These are phyloP conservation scores for Cololabis saira DNA, from an alignment of 2,113 vertebrate genomes.

Conservation along the genomic window DNA sequence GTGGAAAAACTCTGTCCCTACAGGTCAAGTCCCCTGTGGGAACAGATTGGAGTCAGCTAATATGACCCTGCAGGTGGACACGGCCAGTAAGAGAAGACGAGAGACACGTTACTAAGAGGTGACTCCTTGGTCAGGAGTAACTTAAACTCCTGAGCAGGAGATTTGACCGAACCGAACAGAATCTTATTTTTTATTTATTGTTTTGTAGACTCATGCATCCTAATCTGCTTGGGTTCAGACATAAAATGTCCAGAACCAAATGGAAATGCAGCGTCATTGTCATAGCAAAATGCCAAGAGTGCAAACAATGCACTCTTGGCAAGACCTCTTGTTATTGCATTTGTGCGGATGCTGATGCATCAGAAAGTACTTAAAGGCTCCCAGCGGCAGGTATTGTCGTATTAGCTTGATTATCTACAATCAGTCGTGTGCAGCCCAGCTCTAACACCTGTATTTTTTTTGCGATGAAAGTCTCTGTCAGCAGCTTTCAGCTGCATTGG, in stretches of 20 bases:
- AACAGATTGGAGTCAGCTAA: background rate
- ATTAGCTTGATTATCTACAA: too few relatives aligned
- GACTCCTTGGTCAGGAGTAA: slow-evolving; percentile 20
- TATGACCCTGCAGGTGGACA: slow-evolving; percentile 1
- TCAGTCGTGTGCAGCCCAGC: background rate
- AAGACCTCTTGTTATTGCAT: too few relatives aligned
- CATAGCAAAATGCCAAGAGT: too few relatives aligned
- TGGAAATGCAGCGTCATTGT: too few relatives aligned
- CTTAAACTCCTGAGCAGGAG: slow-evolving; percentile 18
- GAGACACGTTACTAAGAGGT: slow-evolving; percentile 15
- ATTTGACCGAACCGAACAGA: background rate
- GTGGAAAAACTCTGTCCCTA: background rate
- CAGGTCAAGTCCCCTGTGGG: background rate
- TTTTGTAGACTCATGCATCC: too few relatives aligned
- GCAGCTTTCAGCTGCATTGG: slow-evolving; percentile 19
- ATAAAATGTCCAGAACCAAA: too few relatives aligned
- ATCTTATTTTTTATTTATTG: too few relatives aligned
- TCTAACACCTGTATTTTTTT: background rate
- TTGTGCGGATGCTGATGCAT: too few relatives aligned
- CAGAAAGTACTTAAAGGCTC: too few relatives aligned
- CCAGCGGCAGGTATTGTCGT: too few relatives aligned
- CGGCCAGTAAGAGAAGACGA: slow-evolving; percentile 16
- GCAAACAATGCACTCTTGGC: too few relatives aligned
- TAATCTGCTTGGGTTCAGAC: too few relatives aligned
- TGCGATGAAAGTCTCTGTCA: slow-evolving; percentile 16